Evolutionary conservation across 2,888 invertebrate genomes (phyloP).

Genomic region (Dasysyrphus albostriatus): DNA sequence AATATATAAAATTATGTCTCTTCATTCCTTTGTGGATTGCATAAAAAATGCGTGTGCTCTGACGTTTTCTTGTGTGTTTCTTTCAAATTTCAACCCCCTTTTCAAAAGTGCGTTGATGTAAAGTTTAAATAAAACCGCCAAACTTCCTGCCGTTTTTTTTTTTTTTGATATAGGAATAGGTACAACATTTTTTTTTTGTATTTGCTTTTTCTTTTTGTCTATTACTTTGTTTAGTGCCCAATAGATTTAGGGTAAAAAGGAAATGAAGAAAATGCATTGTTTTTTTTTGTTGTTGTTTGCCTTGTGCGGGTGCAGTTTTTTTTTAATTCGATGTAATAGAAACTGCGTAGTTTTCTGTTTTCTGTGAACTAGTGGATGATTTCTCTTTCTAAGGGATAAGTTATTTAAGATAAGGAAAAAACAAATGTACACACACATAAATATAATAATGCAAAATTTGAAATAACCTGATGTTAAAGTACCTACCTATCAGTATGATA

Average conservation of each 20-base stretch:
- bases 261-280: constrained; percentile 8
- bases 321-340: not conserved
- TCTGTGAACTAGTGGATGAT: not conserved
- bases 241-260: constrained; percentile 4
- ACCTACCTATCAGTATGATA: too few relatives aligned
- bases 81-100: constrained; percentile 42
- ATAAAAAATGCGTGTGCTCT: constrained; percentile 42
- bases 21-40: constrained; percentile 43
- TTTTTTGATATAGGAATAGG: not conserved
- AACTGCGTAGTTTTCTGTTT: constrained; percentile 25
- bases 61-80: constrained; percentile 25
- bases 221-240: not conserved
- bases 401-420: too few relatives aligned
- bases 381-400: not conserved
- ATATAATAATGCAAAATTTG: too few relatives aligned
- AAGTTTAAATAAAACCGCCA: constrained; percentile 64
- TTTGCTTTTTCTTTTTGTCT: constrained; percentile 30
- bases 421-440: too few relatives aligned
- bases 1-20: constrained; percentile 50
- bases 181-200: not conserved
- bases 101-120: constrained; percentile 47
- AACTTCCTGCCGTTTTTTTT: constrained; percentile 51
- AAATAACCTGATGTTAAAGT: too few relatives aligned
- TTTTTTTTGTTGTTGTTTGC: not conserved
- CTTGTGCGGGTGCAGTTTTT: constrained; percentile 29